Conservation (phyloP, 2,113 vertebrate genomes). For the Ptilorrhoa leucosticta region DNA sequence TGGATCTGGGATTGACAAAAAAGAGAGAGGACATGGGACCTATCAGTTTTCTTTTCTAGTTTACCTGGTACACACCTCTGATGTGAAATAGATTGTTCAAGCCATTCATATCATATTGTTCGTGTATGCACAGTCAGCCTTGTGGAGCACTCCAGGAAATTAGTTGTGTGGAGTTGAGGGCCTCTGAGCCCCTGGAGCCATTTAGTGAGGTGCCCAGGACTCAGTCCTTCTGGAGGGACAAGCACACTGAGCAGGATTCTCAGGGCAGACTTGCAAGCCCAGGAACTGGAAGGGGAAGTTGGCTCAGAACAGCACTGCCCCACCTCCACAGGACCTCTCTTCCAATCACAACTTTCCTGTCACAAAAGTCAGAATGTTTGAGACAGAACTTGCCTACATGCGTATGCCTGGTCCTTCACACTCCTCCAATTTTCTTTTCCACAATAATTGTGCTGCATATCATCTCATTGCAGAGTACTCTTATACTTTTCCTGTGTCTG, state of each 20-base stretch:
- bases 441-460: neutral
- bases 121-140: neutral
- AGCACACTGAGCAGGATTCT: neutral
- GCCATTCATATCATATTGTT: neutral
- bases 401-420: neutral
- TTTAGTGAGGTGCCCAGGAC: neutral
- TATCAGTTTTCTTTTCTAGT: neutral
- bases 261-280: neutral
- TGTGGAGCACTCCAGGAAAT: neutral
- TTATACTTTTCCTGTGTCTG: neutral
- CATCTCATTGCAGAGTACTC: neutral
- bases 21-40: too few species aligned
- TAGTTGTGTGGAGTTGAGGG: fast-evolving
- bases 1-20: fast-evolving
- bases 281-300: neutral
- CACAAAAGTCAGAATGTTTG: neutral
- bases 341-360: neutral
- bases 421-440: neutral
- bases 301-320: neutral
- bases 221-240: neutral
- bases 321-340: neutral
- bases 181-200: neutral
- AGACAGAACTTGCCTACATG: neutral
- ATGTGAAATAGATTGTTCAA: neutral
- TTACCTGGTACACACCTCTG: neutral